A percentile compares a stretch with the other conserved stretches of the same genome.
Evolutionary conservation across 2,888 invertebrate genomes (phyloP).

Genomic region (Branchipolynoe longqiensis): DNA sequence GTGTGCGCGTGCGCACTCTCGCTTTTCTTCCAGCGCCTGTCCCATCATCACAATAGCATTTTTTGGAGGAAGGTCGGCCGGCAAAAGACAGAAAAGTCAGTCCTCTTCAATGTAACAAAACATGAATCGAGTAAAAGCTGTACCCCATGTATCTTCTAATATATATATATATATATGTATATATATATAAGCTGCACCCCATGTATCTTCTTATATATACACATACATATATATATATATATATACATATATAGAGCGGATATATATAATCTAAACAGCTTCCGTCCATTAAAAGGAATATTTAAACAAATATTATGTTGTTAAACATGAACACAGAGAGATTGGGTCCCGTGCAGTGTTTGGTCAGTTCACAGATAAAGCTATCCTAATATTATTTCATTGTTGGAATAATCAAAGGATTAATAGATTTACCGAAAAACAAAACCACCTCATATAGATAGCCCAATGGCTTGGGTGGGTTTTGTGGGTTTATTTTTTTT

Average conservation of each 20-base stretch:
- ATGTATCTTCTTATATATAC: too few relatives aligned
- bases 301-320: too few relatives aligned
- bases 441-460: conserved; percentile 21
- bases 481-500: conserved; percentile 3
- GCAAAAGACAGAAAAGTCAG: too few relatives aligned
- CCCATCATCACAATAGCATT: conserved; percentile 17
- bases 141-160: conserved; percentile 5
- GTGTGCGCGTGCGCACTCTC: too few relatives aligned
- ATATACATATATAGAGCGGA: too few relatives aligned
- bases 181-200: too few relatives aligned
- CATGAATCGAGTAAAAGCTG: conserved; percentile 32
- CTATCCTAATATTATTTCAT: conserved; percentile 36
- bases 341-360: conserved; percentile 33
- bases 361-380: conserved; percentile 21
- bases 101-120: conserved; percentile 20
- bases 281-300: conserved; percentile 41
- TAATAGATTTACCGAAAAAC: conserved; percentile 11
- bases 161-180: too few relatives aligned
- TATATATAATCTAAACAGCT: conserved; percentile 31
- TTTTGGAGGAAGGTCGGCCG: conserved; percentile 13
- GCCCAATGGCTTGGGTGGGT: conserved; percentile 20
- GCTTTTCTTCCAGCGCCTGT: neutral
- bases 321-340: conserved; percentile 40
- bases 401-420: conserved; percentile 21
- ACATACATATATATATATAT: too few relatives aligned